Conservation (phyloP, 2,888 invertebrate genomes). For the Fragum whitleyi region DNA sequence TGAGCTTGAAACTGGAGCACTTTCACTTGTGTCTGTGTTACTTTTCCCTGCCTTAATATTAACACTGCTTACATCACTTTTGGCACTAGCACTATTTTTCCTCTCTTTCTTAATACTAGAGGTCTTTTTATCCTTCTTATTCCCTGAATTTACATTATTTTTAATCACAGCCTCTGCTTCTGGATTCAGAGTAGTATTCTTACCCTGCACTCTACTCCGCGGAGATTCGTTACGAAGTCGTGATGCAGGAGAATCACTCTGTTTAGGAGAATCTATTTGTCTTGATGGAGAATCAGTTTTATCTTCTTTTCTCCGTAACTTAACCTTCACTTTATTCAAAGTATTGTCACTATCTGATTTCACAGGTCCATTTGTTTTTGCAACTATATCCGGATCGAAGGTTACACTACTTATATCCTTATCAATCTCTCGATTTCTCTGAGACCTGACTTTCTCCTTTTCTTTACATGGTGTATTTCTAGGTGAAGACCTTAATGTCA, state of each 20-base stretch:
- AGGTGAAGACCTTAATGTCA: constrained; percentile 48
- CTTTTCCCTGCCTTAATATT: constrained; percentile 10
- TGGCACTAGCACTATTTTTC: constrained; percentile 44
- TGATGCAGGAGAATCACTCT: constrained; percentile 43
- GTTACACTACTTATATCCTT: constrained; percentile 30
- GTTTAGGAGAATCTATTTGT: constrained; percentile 30
- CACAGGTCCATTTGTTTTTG: constrained; percentile 21
- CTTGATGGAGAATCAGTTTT: constrained; percentile 35
- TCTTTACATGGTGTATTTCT: constrained; percentile 62
- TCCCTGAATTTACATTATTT: constrained; percentile 51
- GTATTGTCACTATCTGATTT: constrained; percentile 29
- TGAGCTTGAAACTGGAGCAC: constrained; percentile 42
- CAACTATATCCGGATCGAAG: constrained; percentile 4
- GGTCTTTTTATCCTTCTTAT: constrained; percentile 46
- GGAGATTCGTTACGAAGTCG: constrained; percentile 45
- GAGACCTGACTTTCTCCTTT: constrained; percentile 47
- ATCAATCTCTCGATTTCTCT: constrained; percentile 54
- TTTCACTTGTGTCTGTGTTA: constrained; percentile 12
- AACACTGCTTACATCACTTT: constrained; percentile 24
- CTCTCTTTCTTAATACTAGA: constrained; percentile 48
- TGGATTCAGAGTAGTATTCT: constrained; percentile 16
- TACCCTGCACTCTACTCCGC: constrained; percentile 30
- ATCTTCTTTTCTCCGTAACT: constrained; percentile 34
- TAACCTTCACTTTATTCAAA: constrained; percentile 27
- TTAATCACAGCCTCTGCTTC: constrained; percentile 60